These are phyloP conservation scores for Leptobrachium ailaonicum DNA, from an alignment of 2,113 vertebrate species.

Conservation along the genomic window DNA sequence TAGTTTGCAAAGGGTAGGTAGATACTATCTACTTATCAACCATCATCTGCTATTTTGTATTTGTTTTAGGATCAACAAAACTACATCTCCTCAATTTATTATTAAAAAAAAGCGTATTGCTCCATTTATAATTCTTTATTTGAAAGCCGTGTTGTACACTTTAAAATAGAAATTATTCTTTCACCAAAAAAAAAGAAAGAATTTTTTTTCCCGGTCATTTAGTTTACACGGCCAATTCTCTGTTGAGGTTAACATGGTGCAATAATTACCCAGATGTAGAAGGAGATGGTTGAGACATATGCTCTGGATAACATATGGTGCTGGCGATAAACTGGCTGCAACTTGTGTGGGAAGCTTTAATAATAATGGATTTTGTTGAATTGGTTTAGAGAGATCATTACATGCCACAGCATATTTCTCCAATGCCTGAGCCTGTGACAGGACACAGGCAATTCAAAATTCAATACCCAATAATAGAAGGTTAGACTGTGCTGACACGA, in stretches of 20 bases:
- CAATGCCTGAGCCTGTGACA: conserved; percentile 13
- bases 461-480: conserved; percentile 39
- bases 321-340: conserved; percentile 7
- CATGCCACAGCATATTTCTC: conserved; percentile 28
- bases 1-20: no score
- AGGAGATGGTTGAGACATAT: conserved; percentile 1
- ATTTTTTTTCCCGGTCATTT: no score
- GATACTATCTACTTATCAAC: no score
- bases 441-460: conserved; percentile 35
- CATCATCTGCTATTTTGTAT: no score
- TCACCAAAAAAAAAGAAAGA: no score
- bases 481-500: conserved; percentile 27
- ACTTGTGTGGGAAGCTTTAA: conserved; percentile 29
- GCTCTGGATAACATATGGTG: conserved; percentile 21
- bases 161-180: no score
- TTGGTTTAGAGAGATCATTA: conserved; percentile 40
- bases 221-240: no score
- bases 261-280: conserved; percentile 7
- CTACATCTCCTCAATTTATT: no score
- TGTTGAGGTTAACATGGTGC: conserved; percentile 12
- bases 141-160: no score
- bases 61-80: no score
- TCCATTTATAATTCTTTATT: no score
- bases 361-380: conserved; percentile 37
- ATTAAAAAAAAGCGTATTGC: no score